A percentile compares a stretch with the other conserved stretches of the same genome.
These are phyloP conservation scores for Morone saxatilis DNA, from an alignment of 2,113 vertebrate genomes.

Conservation along the genomic window DNA sequence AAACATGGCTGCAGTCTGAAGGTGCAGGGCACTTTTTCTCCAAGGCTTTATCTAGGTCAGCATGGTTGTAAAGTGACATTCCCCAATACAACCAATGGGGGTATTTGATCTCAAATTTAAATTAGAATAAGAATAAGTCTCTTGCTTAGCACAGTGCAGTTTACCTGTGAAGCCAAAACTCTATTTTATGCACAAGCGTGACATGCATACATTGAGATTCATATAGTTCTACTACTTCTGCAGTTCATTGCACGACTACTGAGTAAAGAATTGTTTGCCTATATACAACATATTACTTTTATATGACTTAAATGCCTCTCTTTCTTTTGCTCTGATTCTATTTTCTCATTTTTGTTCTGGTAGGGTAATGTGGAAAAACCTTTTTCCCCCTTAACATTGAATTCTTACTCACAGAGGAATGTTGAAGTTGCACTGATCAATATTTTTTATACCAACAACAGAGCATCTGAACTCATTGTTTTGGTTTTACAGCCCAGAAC, in stretches of 20 bases:
- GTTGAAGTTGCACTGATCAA: too few relatives aligned
- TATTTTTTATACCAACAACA: too few relatives aligned
- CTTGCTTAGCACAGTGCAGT: not conserved
- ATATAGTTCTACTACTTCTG: not conserved
- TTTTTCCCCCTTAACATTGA: too few relatives aligned
- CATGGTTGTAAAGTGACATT: slow-evolving; percentile 58
- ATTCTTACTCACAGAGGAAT: too few relatives aligned
- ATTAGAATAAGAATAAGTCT: slow-evolving; percentile 24
- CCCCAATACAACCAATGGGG: slow-evolving; percentile 30
- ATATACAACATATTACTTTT: too few relatives aligned
- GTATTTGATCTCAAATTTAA: slow-evolving; percentile 39
- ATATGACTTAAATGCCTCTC: too few relatives aligned
- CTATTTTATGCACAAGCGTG: not conserved
- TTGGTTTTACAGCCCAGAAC: too few relatives aligned
- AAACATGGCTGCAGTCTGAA: slow-evolving; percentile 64
- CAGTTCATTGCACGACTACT: not conserved
- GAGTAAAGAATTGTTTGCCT: too few relatives aligned
- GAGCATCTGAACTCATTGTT: too few relatives aligned
- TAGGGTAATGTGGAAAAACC: too few relatives aligned
- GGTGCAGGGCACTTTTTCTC: slow-evolving; percentile 61
- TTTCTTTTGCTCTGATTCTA: too few relatives aligned
- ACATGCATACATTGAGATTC: not conserved
- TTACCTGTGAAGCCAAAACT: not conserved
- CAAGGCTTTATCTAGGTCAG: slow-evolving; percentile 69
- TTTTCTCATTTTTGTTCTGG: too few relatives aligned